Evolutionary conservation across 2,888 invertebrate genomes (phyloP).

Genomic region (Rotaria sp.): DNA sequence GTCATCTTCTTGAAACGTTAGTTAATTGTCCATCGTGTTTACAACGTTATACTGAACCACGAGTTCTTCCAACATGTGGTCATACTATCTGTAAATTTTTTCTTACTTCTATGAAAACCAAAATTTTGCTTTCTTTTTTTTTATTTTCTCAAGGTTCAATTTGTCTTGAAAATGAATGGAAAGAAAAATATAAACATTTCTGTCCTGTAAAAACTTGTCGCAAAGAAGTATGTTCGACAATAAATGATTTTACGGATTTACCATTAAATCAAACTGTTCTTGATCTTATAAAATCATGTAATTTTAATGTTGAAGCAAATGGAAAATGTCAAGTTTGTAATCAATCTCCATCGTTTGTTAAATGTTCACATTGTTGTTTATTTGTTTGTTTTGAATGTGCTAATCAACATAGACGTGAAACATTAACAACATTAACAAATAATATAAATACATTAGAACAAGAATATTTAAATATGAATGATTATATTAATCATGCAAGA

Average conservation of each 20-base stretch:
- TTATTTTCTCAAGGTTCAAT: not conserved
- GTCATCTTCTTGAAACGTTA: conserved; percentile 1
- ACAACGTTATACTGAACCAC: not conserved
- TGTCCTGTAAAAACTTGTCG: not conserved
- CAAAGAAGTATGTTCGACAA: not conserved
- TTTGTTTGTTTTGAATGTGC: conserved; percentile 18
- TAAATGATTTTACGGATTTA: not conserved
- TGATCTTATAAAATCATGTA: not conserved
- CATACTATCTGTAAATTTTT: not conserved
- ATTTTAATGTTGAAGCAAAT: conserved; percentile 17
- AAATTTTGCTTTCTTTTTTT: not conserved
- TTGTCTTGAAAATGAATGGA: not conserved
- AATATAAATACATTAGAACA: conserved; percentile 15
- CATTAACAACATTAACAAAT: not conserved
- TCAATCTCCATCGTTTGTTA: not conserved
- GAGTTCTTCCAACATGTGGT: conserved; percentile 19
- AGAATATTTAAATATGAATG: not conserved
- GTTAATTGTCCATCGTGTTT: conserved; percentile 13
- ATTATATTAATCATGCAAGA: not conserved
- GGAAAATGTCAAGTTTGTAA: conserved; percentile 25
- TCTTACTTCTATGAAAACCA: too few relatives aligned
- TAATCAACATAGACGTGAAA: conserved; percentile 7
- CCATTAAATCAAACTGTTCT: conserved; percentile 14
- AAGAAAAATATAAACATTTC: not conserved
- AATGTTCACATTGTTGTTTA: conserved; percentile 28